These are phyloP conservation scores for Sebastiscus albofasciatus DNA, from an alignment of 2,797 vertebrate species.

Conservation along the genomic window DNA sequence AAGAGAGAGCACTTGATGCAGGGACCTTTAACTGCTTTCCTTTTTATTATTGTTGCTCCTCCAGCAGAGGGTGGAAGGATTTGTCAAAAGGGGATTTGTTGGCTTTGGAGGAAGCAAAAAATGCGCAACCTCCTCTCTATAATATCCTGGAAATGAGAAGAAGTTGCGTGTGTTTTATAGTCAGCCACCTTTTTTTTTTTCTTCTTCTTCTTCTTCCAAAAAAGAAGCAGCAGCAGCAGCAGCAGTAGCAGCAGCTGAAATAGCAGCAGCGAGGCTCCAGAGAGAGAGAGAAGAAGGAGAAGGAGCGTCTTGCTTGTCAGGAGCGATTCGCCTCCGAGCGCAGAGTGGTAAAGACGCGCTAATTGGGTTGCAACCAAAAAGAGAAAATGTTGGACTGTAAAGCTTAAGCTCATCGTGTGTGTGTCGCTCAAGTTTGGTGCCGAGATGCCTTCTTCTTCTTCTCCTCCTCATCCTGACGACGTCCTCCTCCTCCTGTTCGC, in stretches of 20 bases:
- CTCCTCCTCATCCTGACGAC: slow-evolving; percentile 62
- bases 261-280: slow-evolving; percentile 59
- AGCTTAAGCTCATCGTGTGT: slow-evolving; percentile 53
- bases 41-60: slow-evolving; percentile 66
- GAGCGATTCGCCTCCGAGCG: slow-evolving; percentile 74
- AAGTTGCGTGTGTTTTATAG: slow-evolving; percentile 71
- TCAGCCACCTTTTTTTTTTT: slow-evolving; percentile 53
- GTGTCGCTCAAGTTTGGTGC: slow-evolving; percentile 57
- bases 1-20: slow-evolving; percentile 57
- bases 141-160: slow-evolving; percentile 67
- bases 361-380: slow-evolving; percentile 77
- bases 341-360: slow-evolving; percentile 65
- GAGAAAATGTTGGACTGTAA: slow-evolving; percentile 69
- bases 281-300: slow-evolving; percentile 28
- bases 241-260: slow-evolving; percentile 67
- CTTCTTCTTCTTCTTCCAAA: slow-evolving; percentile 6
- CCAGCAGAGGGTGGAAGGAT: slow-evolving; percentile 62
- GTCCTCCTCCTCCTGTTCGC: slow-evolving; percentile 51
- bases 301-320: slow-evolving; percentile 75
- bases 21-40: slow-evolving; percentile 68
- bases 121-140: slow-evolving; percentile 15
- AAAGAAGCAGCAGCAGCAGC: slow-evolving; percentile 70
- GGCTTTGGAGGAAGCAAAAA: slow-evolving; percentile 57
- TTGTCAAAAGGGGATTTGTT: slow-evolving; percentile 72
- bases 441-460: slow-evolving; percentile 54